Percentiles rank a stretch among this genome's conserved stretches.
phyloP scores from a whole-genome alignment of 1,140 invertebrate genomes.

The Drosophila murphyi region DNA sequence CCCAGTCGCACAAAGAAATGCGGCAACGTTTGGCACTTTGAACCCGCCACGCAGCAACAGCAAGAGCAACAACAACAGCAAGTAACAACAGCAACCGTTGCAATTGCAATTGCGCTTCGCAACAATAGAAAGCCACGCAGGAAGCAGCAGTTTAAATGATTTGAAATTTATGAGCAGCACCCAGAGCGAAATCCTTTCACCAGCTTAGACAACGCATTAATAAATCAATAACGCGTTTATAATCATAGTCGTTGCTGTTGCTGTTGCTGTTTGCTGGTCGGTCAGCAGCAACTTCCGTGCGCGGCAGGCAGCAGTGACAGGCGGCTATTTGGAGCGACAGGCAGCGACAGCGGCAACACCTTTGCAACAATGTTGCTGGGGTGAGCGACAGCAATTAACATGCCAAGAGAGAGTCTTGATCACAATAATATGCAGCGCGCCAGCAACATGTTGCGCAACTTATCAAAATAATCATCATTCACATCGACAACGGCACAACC shows the following conservation, averaged over 20 bases:
- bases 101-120: constrained; percentile 28
- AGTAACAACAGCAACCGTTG: constrained; percentile 33
- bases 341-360: constrained; percentile 58
- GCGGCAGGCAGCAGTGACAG: constrained; percentile 59
- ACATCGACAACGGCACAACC: constrained; percentile 60
- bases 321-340: constrained; percentile 63
- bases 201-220: constrained; percentile 71
- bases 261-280: constrained; percentile 2
- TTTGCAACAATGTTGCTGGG: constrained; percentile 68
- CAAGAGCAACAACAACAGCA: not conserved
- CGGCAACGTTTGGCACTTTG: constrained; percentile 52
- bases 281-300: constrained; percentile 57
- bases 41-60: constrained; percentile 48
- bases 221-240: constrained; percentile 80
- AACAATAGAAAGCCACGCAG: constrained; percentile 34
- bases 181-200: constrained; percentile 79
- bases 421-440: constrained; percentile 21
- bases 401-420: constrained; percentile 46
- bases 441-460: constrained; percentile 78
- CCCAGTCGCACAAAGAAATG: constrained; percentile 31
- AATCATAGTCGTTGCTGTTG: constrained; percentile 49
- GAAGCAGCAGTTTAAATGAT: constrained; percentile 61
- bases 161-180: constrained; percentile 68
- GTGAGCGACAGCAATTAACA: constrained; percentile 61
- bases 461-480: constrained; percentile 82